Percentiles rank a stretch among this genome's conserved stretches.
Evolutionary conservation across 2,113 vertebrate genomes (phyloP).

Genomic region (Ochotona curzoniae): DNA sequence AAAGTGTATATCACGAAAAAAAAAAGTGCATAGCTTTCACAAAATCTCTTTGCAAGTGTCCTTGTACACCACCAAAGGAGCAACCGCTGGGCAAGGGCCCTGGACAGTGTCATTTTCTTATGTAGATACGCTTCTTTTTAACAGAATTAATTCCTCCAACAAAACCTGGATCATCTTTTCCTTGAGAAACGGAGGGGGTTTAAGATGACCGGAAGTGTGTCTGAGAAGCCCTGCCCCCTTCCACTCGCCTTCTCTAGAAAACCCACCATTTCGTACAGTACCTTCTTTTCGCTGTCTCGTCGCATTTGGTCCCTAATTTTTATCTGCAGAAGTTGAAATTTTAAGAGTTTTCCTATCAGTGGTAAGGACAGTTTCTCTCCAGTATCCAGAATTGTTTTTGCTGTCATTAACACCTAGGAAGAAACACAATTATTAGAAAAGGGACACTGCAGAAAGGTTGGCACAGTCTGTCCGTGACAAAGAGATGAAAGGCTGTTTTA

Average conservation of each 20-base stretch:
- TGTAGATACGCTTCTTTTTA: not conserved
- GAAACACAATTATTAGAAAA: slow-evolving; percentile 48
- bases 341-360: slow-evolving; percentile 92
- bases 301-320: slow-evolving; percentile 89
- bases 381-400: slow-evolving; percentile 87
- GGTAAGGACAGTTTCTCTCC: slow-evolving; percentile 90
- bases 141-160: not conserved
- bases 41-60: no score
- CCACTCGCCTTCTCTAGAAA: not conserved
- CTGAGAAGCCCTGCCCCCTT: not conserved
- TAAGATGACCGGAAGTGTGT: not conserved
- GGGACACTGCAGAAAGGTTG: slow-evolving; percentile 23
- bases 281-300: slow-evolving; percentile 87
- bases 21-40: no score
- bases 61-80: not conserved
- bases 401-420: slow-evolving; percentile 88
- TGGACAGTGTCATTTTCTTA: not conserved
- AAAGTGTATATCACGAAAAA: no score
- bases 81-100: not conserved
- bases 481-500: slow-evolving; percentile 45
- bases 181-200: not conserved
- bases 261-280: slow-evolving; percentile 48
- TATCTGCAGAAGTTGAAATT: slow-evolving; percentile 92
- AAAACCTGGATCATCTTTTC: not conserved
- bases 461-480: not conserved